Conservation (phyloP, 1,140 invertebrate genomes). For the Lasioglossum baleicum region DNA sequence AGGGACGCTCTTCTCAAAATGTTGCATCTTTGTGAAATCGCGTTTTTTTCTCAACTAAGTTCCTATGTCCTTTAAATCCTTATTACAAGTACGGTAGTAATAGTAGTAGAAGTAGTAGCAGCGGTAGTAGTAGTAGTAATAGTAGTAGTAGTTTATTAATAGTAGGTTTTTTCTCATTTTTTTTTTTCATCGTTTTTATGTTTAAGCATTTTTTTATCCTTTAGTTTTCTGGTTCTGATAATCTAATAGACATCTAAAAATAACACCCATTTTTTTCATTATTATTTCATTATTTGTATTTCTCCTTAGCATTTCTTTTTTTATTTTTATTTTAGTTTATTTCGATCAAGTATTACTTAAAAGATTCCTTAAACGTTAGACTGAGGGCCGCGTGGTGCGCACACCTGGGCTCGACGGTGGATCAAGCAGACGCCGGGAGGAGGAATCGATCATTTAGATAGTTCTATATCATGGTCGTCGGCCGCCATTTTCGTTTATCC, state of each 20-base stretch:
- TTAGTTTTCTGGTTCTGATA: slow-evolving; percentile 73
- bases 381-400: slow-evolving; percentile 46
- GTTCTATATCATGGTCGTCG: background rate
- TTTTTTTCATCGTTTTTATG: slow-evolving; percentile 70
- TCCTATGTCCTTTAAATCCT: slow-evolving; percentile 68
- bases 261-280: slow-evolving; percentile 76
- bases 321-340: slow-evolving; percentile 51
- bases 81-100: slow-evolving; percentile 67
- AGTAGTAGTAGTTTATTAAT: slow-evolving; percentile 66
- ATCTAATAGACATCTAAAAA: slow-evolving; percentile 79
- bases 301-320: slow-evolving; percentile 47
- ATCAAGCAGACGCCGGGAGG: background rate
- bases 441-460: background rate
- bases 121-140: slow-evolving; percentile 57
- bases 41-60: slow-evolving; percentile 63
- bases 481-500: background rate
- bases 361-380: slow-evolving; percentile 71
- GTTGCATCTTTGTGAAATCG: slow-evolving; percentile 58
- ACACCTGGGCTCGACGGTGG: slow-evolving; percentile 32
- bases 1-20: slow-evolving; percentile 50
- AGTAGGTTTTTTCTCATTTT: slow-evolving; percentile 65
- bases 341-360: slow-evolving; percentile 66
- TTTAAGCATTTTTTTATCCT: slow-evolving; percentile 71
- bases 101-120: slow-evolving; percentile 59
- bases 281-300: slow-evolving; percentile 74